Evolutionary conservation across 2,888 invertebrate species (phyloP), one percentile per base, ranked within the genome.

Genomic region (Hymenopus coronatus): DNA sequence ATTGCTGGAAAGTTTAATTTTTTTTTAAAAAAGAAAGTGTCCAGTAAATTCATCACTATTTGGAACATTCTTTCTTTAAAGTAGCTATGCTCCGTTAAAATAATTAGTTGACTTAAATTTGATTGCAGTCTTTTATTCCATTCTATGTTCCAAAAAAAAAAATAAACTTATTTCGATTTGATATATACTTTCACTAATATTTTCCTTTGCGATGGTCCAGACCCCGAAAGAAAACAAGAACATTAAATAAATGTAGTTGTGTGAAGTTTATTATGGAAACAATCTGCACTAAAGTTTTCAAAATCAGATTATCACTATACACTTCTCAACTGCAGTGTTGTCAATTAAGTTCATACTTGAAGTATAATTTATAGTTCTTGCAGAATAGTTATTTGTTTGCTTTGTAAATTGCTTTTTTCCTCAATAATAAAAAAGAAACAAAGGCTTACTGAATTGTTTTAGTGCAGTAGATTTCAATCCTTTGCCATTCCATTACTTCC

Each of bases 1-100:
- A 88, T 90, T 89, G 81, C 84, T 84, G 82, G 87, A 89, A 89
- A 90, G 90, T 89, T 90, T 88, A 89, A 88, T 88, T 88, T 81
- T 87, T n/a, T 87, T 87, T 82, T 87, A 88, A 54, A 88, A 87
- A 84, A 15, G 85, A 84, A 83, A 87, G 82, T 89, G 89, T 88
- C 87, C 84, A 28, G 88, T 88, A 88, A 81, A 83, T 85, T 88
- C 46, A 88, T 82, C 88, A 88, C 89, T 89, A 40, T 82, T 87
- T 81, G 82, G 82, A 87, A 82, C 87, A 70, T 86, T 81, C 28
- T 85, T 54, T 84, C 84, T 33, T 88, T 85, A 25, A 84, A 86
- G 83, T 87, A 83, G 46, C 25, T 86, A 88, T 82, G 28, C 82
- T 28, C 25, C 70, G 25, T 88, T 84, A 84, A 88, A 85, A 40